A percentile compares a stretch with the other conserved stretches of the same genome.
These are phyloP conservation scores for Drosophila aldrichi DNA, from an alignment of 2,888 invertebrate genomes.

Conservation along the genomic window DNA sequence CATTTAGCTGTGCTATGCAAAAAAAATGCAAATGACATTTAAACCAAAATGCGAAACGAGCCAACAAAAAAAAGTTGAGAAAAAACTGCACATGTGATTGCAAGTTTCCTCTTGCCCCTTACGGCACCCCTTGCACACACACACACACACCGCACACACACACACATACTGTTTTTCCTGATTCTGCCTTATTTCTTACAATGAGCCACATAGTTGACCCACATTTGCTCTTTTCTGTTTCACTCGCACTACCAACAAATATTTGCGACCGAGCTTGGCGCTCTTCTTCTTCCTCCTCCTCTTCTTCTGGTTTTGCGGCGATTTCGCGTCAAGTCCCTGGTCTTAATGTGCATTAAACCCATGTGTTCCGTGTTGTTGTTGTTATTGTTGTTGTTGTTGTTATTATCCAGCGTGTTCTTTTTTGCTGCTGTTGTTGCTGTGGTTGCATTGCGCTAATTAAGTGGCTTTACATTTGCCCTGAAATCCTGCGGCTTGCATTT, in stretches of 20 bases:
- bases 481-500: constrained; percentile 11
- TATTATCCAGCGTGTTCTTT: constrained; percentile 3
- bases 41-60: constrained; percentile 53
- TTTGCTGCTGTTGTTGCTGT: constrained; percentile 24
- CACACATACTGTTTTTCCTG: neutral
- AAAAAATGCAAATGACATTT: constrained; percentile 75
- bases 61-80: constrained; percentile 3
- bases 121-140: neutral
- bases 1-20: constrained; percentile 49
- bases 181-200: constrained; percentile 40
- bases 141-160: neutral
- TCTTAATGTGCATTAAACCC: constrained; percentile 53
- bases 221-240: constrained; percentile 49
- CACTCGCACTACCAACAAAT: neutral
- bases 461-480: constrained; percentile 42
- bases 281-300: neutral
- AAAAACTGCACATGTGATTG: constrained; percentile 51
- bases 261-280: constrained; percentile 29
- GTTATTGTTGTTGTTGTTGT: constrained; percentile 30
- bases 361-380: constrained; percentile 35
- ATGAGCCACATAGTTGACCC: constrained; percentile 66
- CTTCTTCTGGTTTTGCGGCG: constrained; percentile 54
- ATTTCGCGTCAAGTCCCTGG: constrained; percentile 46
- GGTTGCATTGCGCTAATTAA: constrained; percentile 53
- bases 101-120: neutral